A percentile compares a stretch with the other conserved stretches of the same genome.
Evolutionary conservation across 2,113 vertebrate species (phyloP).

Genomic region (Turnix velox): DNA sequence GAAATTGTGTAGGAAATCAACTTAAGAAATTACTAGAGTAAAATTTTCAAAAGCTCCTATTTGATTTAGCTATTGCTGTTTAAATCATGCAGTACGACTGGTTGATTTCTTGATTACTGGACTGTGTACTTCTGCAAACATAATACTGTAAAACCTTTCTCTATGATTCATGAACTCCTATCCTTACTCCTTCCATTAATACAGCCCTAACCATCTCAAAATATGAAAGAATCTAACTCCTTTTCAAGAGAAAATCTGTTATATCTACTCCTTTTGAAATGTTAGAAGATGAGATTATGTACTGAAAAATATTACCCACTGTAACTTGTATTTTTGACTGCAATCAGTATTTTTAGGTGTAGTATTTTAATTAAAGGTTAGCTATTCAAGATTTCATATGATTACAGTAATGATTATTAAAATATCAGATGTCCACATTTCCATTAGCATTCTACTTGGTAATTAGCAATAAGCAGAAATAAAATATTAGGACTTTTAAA

Average conservation of each 20-base stretch:
- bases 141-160: background rate
- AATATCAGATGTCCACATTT: constrained; percentile 65
- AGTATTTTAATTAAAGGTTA: constrained; percentile 72
- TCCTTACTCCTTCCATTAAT: background rate
- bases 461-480: constrained; percentile 72
- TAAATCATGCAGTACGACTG: background rate
- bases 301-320: constrained; percentile 49
- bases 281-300: background rate
- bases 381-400: constrained; percentile 43
- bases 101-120: background rate
- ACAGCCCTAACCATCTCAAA: background rate
- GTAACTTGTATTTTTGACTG: constrained; percentile 55
- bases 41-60: background rate
- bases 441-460: constrained; percentile 68
- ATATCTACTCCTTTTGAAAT: background rate
- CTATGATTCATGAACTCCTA: background rate
- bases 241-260: background rate
- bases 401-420: constrained; percentile 70
- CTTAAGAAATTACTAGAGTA: background rate
- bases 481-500: constrained; percentile 77
- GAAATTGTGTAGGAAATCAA: background rate
- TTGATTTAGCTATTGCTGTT: background rate
- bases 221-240: background rate
- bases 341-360: constrained; percentile 49
- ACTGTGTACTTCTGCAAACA: background rate